Base-by-base conservation (phyloP, 2,888 invertebrate genomes). In the Amphipoea lucens region DNA sequence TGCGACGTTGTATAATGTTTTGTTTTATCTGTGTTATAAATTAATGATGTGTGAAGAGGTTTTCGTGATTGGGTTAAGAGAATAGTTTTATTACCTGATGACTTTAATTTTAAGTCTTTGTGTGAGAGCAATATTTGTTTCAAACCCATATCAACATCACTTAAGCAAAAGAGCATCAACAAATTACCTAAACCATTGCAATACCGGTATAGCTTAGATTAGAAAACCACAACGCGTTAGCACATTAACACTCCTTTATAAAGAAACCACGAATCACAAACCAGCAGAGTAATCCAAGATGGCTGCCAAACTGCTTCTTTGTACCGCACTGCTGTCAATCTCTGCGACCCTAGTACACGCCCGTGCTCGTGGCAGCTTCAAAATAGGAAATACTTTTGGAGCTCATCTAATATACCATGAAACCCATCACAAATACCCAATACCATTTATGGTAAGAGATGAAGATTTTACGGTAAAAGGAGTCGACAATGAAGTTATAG, bases 401-500 rank as follows among this genome's bases (percentile, higher is more conserved):
- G 74, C 83, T 1, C 82, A 83, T 77, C 42, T 91, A 4, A 90
- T 91, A 17, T 90, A 91, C 67, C 90, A 92, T 0, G 84, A 90
- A 57, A 80, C 70, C 3, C 89, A 88, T 57, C 54, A 91, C 23
- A 91, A 90, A 77, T 84, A 83, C 40, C 62, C 78, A 0, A 83
- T 92, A 4, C 89, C 88, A 0, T 72, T 90, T 0, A 66, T 88
- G 1, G 78, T 73, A 12, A 84, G 92, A 20, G 74, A 75, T 29
- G 90, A 90, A 85, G 88, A 89, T 45, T 65, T 92, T 1, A 76
- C 66, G 0, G 87, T 91, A 0, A 29, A 71, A 1, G 87, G 88
- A 23, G 57, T 81, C 0, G 75, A 71, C 7, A 67, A 72, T 69
- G 90, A 90, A 66, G 9, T 79, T 0, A 91, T 92, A 6, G 84